A percentile compares a stretch with the other conserved stretches of the same genome.
These are phyloP conservation scores for Brachionus plicatilis DNA, from an alignment of 1,140 invertebrate species.

Conservation along the genomic window DNA sequence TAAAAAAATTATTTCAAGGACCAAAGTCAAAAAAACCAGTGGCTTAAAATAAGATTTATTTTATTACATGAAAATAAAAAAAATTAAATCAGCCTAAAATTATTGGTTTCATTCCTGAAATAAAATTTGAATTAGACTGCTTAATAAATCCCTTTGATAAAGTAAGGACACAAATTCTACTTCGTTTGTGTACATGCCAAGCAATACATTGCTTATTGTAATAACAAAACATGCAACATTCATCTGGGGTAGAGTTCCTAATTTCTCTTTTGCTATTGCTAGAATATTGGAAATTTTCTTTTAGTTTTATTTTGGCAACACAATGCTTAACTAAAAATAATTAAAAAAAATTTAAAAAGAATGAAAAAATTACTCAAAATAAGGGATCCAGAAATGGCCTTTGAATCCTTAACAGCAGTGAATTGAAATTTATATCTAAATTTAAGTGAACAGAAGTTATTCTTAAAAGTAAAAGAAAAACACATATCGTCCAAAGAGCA, in stretches of 20 bases:
- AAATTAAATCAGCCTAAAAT: background rate
- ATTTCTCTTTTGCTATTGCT: background rate
- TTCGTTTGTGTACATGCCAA: background rate
- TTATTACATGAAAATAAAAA: background rate
- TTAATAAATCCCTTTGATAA: background rate
- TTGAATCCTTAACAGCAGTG: background rate
- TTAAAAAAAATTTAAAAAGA: background rate
- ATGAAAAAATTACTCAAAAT: background rate
- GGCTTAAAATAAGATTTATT: background rate
- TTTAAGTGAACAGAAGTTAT: background rate
- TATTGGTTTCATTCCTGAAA: background rate
- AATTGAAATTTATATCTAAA: background rate
- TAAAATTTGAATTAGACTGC: background rate
- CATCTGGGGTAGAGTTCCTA: background rate
- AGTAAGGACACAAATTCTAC: background rate
- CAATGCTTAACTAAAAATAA: background rate
- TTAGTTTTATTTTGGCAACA: background rate
- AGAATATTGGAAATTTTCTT: background rate
- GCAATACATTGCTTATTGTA: background rate
- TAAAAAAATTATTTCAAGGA: slow-evolving; percentile 24
- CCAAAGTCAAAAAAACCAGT: slow-evolving; percentile 7
- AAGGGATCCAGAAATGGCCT: background rate
- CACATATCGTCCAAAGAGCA: background rate
- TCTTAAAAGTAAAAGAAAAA: background rate
- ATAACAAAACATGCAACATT: slow-evolving; percentile 8